These are phyloP conservation scores for Lerema accius DNA, from an alignment of 1,140 invertebrate species.

Conservation along the genomic window DNA sequence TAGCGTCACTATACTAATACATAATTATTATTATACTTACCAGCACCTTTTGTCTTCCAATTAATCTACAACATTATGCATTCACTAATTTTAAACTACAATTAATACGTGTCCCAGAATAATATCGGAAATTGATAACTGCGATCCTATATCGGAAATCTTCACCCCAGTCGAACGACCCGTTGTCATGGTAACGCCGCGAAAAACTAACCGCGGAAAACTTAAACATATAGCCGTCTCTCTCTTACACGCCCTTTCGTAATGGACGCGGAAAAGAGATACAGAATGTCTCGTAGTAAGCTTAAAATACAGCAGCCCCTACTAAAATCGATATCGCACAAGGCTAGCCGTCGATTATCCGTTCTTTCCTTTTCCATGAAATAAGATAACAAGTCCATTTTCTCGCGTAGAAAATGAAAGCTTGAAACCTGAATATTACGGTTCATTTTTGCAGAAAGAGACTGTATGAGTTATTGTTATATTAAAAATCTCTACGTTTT, in stretches of 20 bases:
- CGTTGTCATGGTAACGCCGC: slow-evolving; percentile 68
- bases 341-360: slow-evolving; percentile 81
- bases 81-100: slow-evolving; percentile 7
- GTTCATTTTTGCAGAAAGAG: slow-evolving; percentile 29
- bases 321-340: slow-evolving; percentile 81
- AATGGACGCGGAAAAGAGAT: slow-evolving; percentile 43
- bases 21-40: not conserved
- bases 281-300: slow-evolving; percentile 37
- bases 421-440: slow-evolving; percentile 11
- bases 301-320: slow-evolving; percentile 54
- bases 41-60: not conserved
- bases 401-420: slow-evolving; percentile 9
- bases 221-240: slow-evolving; percentile 36
- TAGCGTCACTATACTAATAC: no score
- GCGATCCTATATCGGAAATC: slow-evolving; percentile 65
- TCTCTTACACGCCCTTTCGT: slow-evolving; percentile 31
- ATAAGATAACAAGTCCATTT: slow-evolving; percentile 39
- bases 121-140: slow-evolving; percentile 60
- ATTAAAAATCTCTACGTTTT: slow-evolving; percentile 32
- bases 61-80: slow-evolving; percentile 1
- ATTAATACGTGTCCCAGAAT: slow-evolving; percentile 45
- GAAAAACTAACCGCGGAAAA: slow-evolving; percentile 38
- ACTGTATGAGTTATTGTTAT: slow-evolving; percentile 13
- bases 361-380: slow-evolving; percentile 49
- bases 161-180: slow-evolving; percentile 55